phyloP scores from a whole-genome alignment of 2,888 invertebrate genomes.

The Drosophila atripex region DNA sequence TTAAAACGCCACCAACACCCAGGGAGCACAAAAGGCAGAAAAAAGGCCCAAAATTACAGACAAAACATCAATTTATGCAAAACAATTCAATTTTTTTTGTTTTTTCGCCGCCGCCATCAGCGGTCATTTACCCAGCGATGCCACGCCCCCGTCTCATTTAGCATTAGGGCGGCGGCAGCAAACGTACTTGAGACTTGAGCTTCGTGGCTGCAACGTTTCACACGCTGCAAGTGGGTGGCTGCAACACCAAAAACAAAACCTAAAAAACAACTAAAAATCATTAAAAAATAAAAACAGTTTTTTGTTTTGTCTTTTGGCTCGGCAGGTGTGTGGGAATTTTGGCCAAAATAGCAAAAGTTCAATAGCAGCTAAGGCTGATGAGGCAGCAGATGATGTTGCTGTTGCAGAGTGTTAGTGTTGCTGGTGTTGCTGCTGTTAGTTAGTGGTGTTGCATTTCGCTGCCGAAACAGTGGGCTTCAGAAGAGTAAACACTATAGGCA shows the following conservation, averaged over 20 bases:
- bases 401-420: constrained; percentile 4
- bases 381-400: constrained; percentile 29
- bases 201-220: constrained; percentile 61
- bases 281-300: constrained; percentile 7
- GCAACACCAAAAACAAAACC: constrained; percentile 14
- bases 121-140: constrained; percentile 33
- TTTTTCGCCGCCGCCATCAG: constrained; percentile 48
- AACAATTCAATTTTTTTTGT: constrained; percentile 72
- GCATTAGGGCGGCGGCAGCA: constrained; percentile 54
- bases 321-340: constrained; percentile 79
- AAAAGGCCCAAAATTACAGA: constrained; percentile 20
- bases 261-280: constrained; percentile 8
- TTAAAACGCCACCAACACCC: constrained; percentile 3
- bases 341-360: constrained; percentile 77
- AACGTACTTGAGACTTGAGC: constrained; percentile 74
- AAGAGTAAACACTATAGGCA: constrained; percentile 19
- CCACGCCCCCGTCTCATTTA: constrained; percentile 6
- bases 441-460: constrained; percentile 29
- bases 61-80: constrained; percentile 73
- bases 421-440: constrained; percentile 4
- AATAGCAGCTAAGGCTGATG: constrained; percentile 60
- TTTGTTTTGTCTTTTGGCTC: constrained; percentile 2
- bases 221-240: constrained; percentile 64
- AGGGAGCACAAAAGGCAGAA: constrained; percentile 6
- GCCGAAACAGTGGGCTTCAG: constrained; percentile 27